Evolutionary conservation across 2,797 vertebrate species (phyloP).

Genomic region (Schizopygopsis malacanthus): DNA sequence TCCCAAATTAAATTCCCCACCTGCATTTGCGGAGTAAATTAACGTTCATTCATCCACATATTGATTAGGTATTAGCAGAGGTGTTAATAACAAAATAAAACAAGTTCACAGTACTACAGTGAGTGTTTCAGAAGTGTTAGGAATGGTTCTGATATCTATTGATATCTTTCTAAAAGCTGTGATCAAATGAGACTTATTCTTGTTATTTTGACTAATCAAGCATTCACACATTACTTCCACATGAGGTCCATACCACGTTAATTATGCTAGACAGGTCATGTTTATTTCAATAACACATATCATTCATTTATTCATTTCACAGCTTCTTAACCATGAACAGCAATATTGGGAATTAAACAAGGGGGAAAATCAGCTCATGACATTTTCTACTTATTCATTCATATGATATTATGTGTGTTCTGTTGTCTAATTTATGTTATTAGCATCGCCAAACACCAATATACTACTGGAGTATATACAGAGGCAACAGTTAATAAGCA

Average conservation of each 20-base stretch:
- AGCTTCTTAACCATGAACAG: no score
- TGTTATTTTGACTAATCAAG: not conserved
- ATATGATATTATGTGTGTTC: no score
- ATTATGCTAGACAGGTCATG: not conserved
- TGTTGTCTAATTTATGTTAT: no score
- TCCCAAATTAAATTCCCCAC: slow-evolving; percentile 14
- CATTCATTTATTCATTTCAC: not conserved
- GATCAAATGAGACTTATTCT: not conserved
- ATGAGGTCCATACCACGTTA: not conserved
- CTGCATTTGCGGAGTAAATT: not conserved
- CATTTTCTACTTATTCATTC: no score
- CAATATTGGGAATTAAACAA: no score
- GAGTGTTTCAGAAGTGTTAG: not conserved
- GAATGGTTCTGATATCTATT: not conserved
- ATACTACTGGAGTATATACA: not conserved
- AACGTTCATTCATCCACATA: not conserved
- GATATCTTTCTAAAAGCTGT: not conserved
- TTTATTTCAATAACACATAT: slow-evolving; percentile 2
- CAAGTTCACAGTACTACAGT: not conserved
- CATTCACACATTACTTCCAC: not conserved
- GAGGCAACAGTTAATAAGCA: not conserved
- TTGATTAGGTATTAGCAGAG: not conserved
- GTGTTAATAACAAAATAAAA: not conserved
- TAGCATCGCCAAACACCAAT: no score
- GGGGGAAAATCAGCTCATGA: no score